Conservation (phyloP, 2,888 invertebrate species). For the Brachylomia viminalis region DNA sequence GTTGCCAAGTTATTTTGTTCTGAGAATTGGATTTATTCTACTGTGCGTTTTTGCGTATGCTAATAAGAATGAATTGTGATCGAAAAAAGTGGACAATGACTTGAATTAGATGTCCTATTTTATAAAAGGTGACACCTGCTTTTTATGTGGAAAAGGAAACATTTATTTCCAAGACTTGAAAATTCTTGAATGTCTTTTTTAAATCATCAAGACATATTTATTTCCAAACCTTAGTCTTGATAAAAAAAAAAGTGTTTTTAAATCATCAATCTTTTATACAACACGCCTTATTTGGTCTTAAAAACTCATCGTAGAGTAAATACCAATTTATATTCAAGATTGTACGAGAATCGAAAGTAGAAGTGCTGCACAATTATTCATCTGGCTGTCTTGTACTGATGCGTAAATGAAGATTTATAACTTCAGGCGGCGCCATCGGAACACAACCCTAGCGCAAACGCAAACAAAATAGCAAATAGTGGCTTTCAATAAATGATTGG, state of each 20-base stretch:
- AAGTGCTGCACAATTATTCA: constrained; percentile 51
- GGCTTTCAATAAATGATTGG: constrained; percentile 39
- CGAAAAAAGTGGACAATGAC: neutral
- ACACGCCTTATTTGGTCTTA: neutral
- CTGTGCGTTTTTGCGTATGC: constrained; percentile 19
- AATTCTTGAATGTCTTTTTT: neutral
- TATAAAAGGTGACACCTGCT: neutral
- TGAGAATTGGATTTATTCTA: constrained; percentile 41
- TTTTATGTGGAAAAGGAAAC: neutral
- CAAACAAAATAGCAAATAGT: constrained; percentile 43
- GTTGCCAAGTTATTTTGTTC: constrained; percentile 27
- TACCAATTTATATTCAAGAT: constrained; percentile 49
- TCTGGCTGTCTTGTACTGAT: constrained; percentile 47
- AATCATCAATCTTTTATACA: constrained; percentile 1
- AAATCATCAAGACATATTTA: too few species aligned
- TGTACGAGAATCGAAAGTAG: constrained; percentile 52
- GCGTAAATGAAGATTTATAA: constrained; percentile 63
- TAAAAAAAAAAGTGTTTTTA: too few species aligned
- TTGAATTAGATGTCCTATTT: neutral
- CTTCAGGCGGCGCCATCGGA: constrained; percentile 23
- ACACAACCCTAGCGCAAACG: constrained; percentile 41
- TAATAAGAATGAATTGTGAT: neutral
- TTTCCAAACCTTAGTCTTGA: too few species aligned
- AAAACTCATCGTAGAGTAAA: constrained; percentile 34
- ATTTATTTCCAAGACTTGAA: neutral